Conservation (phyloP, 2,888 invertebrate species). For the Meiosimyza platycephala region DNA sequence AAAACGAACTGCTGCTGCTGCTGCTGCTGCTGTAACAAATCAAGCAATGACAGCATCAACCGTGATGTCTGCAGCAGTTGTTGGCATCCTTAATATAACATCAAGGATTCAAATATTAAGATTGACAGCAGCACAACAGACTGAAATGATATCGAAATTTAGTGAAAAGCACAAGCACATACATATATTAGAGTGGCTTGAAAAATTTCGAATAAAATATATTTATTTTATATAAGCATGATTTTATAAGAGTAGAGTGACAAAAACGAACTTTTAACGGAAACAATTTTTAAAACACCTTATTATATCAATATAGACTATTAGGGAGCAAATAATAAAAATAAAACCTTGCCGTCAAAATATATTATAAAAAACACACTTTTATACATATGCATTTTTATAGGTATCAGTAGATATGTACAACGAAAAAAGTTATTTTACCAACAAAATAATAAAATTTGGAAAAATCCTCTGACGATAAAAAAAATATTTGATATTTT, state of each 20-base stretch:
- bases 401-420: too few relatives aligned
- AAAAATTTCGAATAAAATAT: too few relatives aligned
- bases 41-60: not conserved
- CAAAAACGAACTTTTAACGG: not conserved
- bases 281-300: not conserved
- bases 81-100: not conserved
- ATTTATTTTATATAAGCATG: not conserved
- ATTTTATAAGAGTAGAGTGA: not conserved
- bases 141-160: constrained; percentile 11
- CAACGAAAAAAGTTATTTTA: too few relatives aligned
- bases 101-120: constrained; percentile 23
- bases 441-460: too few relatives aligned
- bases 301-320: too few relatives aligned
- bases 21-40: not conserved
- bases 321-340: too few relatives aligned
- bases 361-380: too few relatives aligned
- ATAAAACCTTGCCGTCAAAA: too few relatives aligned
- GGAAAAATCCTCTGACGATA: not conserved
- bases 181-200: not conserved
- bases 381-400: too few relatives aligned
- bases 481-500: not conserved
- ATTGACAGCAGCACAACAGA: constrained; percentile 18
- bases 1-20: not conserved
- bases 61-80: constrained; percentile 13
- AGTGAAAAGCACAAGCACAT: not conserved